Evolutionary conservation across 2,113 vertebrate species (phyloP).

Genomic region (Brevimyrus niger): DNA sequence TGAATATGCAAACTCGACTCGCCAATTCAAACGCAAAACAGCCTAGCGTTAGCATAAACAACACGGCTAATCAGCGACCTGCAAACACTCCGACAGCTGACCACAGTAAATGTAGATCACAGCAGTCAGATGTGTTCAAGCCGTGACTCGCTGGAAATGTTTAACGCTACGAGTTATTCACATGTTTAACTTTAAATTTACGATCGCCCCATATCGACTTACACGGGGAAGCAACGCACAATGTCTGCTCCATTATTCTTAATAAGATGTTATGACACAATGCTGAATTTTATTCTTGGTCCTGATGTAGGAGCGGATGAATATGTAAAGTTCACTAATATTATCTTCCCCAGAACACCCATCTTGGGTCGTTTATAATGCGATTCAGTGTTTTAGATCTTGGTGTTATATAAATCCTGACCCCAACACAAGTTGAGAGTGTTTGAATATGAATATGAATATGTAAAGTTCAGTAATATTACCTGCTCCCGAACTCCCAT

Average conservation of each 20-base stretch:
- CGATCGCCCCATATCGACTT: not conserved
- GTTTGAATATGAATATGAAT: constrained; percentile 83
- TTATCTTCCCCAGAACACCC: not conserved
- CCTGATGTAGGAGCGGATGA: not conserved
- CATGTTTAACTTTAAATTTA: not conserved
- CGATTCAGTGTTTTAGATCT: not conserved
- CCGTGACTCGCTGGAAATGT: not conserved
- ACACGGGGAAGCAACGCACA: not conserved
- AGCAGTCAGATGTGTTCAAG: not conserved
- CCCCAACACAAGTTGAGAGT: constrained; percentile 23
- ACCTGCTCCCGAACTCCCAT: constrained; percentile 77
- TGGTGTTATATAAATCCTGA: not conserved
- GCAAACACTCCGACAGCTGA: not conserved
- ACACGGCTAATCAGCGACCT: not conserved
- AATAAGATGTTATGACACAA: not conserved
- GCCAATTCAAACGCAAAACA: not conserved
- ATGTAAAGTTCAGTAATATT: constrained; percentile 80
- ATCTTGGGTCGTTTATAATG: not conserved
- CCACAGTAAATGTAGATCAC: not conserved
- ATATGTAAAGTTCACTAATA: not conserved
- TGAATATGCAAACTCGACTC: not conserved
- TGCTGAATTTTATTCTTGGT: not conserved
- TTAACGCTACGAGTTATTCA: not conserved
- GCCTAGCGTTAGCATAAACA: not conserved
- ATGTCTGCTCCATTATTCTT: not conserved